Base-by-base conservation (phyloP, 64 coral and sea anemone genomes). In the Actinia equina region DNA sequence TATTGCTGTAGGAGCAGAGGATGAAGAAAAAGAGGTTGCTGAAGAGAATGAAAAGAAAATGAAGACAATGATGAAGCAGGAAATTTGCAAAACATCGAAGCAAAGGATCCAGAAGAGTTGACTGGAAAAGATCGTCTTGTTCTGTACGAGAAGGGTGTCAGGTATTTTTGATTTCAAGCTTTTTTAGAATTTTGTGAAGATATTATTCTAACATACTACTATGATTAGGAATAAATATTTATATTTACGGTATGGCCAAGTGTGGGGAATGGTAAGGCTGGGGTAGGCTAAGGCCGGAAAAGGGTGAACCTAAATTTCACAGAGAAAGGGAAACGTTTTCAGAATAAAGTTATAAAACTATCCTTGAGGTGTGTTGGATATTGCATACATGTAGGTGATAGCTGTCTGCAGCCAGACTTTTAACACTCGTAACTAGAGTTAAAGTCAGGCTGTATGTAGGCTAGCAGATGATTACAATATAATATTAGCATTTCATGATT, bases 101-200 rank as follows among this genome's bases (percentile, higher is more conserved):
- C 53, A 14, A 13, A 52, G 4, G 80, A 23, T 10, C 22, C 83
- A 43, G 19, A 45, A 58, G 20, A 60, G 45, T 56, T 85, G 30
- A 42, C 49, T 61, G 83, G 62, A 18, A 45, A 23, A 37, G 83
- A 85, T 60, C 52, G 83, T 17, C 6, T 60, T 2, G 27, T 85
- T 42, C 17, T 85, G 83, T 85, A 85, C 22, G 83, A 85, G 7
- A 85, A 85, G 17, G 83, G 43, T 13, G 59, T 85, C 25, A 85
- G 83, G 83, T 85, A 85, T 13, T 61, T 20, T 82, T 52, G 44
- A 65, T 65, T 7, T 22, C 15, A 20, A 65, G 22, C 7, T 65
- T 13, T 30, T 25, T 74, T 26, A 30, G 6, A 30, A n/a, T 74
- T 74, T 11, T 41, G 25, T 74, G 59, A 2, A 65, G 19, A 20